A percentile compares a stretch with the other conserved stretches of the same genome.
These are phyloP conservation scores for Suncus etruscus DNA, from an alignment of 2,113 vertebrate genomes.

Conservation along the genomic window DNA sequence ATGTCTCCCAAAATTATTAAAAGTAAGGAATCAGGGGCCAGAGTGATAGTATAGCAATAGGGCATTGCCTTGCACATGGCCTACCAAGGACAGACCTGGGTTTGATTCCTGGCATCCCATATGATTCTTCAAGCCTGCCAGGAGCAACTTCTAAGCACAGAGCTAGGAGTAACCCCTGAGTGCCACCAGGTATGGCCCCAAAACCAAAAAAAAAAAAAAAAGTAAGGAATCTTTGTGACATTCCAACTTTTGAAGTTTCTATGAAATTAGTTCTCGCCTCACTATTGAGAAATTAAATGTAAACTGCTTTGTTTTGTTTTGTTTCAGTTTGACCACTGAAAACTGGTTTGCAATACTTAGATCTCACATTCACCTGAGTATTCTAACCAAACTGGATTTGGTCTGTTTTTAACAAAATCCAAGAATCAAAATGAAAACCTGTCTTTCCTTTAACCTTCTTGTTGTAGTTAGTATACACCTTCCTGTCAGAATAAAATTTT, in stretches of 20 bases:
- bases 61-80: no score
- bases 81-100: no score
- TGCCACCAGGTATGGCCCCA: no score
- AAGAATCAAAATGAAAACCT: slow-evolving; percentile 46
- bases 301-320: neutral
- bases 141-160: no score
- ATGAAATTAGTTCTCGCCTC: neutral
- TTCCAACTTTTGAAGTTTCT: neutral
- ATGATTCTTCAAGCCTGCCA: no score
- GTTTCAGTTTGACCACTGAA: slow-evolving; percentile 36
- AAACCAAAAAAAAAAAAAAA: no score
- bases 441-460: slow-evolving; percentile 43
- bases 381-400: slow-evolving; percentile 12
- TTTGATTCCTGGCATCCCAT: no score
- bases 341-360: slow-evolving; percentile 52
- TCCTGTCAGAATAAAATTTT: neutral
- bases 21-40: no score
- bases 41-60: no score
- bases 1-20: no score
- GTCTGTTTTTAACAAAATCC: slow-evolving; percentile 52
- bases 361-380: slow-evolving; percentile 17
- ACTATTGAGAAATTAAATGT: slow-evolving; percentile 36
- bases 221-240: no score
- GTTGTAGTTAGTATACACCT: slow-evolving; percentile 16
- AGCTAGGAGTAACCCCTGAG: no score